A percentile compares a stretch with the other conserved stretches of the same genome.
phyloP scores from a whole-genome alignment of 2,113 vertebrate genomes.

The Pithys albifrons region DNA sequence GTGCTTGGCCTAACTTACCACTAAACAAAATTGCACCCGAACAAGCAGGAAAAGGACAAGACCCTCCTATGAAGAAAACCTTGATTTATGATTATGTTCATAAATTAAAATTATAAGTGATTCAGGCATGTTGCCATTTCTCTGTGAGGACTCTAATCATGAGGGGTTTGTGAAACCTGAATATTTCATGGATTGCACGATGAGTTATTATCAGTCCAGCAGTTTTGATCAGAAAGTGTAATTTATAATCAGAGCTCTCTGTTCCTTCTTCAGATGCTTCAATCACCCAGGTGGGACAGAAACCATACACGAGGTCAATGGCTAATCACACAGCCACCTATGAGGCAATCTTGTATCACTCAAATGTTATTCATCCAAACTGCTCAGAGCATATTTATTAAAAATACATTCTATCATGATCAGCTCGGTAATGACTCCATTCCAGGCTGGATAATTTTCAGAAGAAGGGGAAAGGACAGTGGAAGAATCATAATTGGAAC shows the following conservation, averaged over 20 bases:
- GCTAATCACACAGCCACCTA: constrained; percentile 28
- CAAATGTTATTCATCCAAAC: background rate
- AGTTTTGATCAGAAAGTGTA: background rate
- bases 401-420: background rate
- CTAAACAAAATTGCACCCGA: background rate
- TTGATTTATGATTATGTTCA: constrained; percentile 26
- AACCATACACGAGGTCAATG: background rate
- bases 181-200: background rate
- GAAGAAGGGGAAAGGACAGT: background rate
- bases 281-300: constrained; percentile 1
- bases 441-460: background rate
- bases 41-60: background rate
- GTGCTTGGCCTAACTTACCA: background rate
- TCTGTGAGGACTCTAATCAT: constrained; percentile 10
- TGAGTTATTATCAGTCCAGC: constrained; percentile 13
- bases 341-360: background rate
- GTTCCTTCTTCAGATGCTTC: constrained; percentile 13
- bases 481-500: background rate
- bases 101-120: constrained; percentile 33
- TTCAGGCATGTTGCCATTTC: constrained; percentile 13
- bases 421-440: background rate
- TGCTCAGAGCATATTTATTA: background rate
- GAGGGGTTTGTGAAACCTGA: constrained; percentile 43
- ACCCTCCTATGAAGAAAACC: background rate
- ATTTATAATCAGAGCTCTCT: constrained; percentile 48